Base-by-base conservation (phyloP, 1,140 invertebrate species). In the Heliothis subflexa region DNA sequence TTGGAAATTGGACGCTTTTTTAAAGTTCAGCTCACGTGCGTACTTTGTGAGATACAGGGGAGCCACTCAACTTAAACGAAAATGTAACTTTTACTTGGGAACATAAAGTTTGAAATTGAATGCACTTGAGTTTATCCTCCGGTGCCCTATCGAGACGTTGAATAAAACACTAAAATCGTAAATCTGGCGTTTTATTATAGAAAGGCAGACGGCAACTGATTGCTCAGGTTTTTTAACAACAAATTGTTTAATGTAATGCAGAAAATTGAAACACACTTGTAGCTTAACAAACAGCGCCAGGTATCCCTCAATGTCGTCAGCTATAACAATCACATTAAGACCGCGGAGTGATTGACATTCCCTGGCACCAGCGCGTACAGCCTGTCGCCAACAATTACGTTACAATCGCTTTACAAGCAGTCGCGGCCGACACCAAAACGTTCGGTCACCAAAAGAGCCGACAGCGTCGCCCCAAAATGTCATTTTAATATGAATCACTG, bases 401-500 rank as follows among this genome's bases (percentile, higher is more conserved):
- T 13, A n/a, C 40, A 64, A 64, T 64, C 61, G 45, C 61, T 64
- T 47, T 16, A 18, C 61, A 47, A 64, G 21, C 10, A 57, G 55
- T 57, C 21, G 55, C 55, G 55, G 11, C 18, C 55, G 55, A 21
- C 28, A 16, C 16, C 61, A 18, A 54, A 52, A 70, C 14, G 16
- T 14, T 3, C 9, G 2, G 14, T 33, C 25, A 71, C 21, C 66
- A 25, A 52, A 12, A 11, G 18, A 18, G 25, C 18, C 66, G 66
- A 52, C 14, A 73, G 47, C 45, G 16, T 49, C 16, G 40, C 21
- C 45, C 68, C 50, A 40, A 75, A 57, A 47, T 28, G 59, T 75
- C 64, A 75, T 64, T 64, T 62, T 64, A 75, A 75, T 64, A 75
- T 62, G 73, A 75, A 64, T 75, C 57, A 74, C 55, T 74, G 72